phyloP scores from a whole-genome alignment of 2,888 invertebrate species.

The Xiphydria camelus region DNA sequence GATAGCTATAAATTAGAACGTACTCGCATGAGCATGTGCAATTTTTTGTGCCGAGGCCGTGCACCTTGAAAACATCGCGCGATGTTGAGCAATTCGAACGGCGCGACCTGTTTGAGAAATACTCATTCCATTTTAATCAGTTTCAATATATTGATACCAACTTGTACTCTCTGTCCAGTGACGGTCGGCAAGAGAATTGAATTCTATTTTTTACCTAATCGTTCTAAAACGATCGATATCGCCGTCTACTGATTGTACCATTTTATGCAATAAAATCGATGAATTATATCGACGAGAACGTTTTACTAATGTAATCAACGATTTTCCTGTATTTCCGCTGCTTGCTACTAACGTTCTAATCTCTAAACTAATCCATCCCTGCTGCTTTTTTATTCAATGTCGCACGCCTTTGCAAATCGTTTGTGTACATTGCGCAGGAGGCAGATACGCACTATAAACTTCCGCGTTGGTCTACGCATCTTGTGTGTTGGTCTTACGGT shows the following conservation, averaged over 20 bases:
- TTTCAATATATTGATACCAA: too few relatives aligned
- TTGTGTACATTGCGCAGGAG: too few relatives aligned
- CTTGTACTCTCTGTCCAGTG: too few relatives aligned
- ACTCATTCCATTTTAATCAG: too few relatives aligned
- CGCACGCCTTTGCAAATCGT: not conserved
- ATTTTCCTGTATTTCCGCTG: constrained; percentile 40
- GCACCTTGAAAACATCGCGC: not conserved
- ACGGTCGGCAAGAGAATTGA: too few relatives aligned
- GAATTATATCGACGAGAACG: constrained; percentile 34
- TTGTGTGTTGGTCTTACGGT: too few relatives aligned
- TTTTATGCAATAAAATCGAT: constrained; percentile 44
- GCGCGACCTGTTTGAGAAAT: too few relatives aligned
- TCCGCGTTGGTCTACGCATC: too few relatives aligned
- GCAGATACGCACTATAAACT: too few relatives aligned
- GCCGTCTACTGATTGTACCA: constrained; percentile 19
- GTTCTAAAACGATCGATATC: constrained; percentile 1
- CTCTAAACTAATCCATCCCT: constrained; percentile 42
- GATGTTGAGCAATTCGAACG: too few relatives aligned
- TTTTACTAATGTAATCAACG: constrained; percentile 35
- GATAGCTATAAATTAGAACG: too few relatives aligned
- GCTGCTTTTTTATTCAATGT: constrained; percentile 12
- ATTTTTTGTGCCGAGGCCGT: not conserved
- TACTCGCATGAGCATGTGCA: constrained; percentile 5
- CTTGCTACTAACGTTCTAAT: constrained; percentile 52
- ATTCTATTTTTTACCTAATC: too few relatives aligned